Evolutionary conservation across 2,888 invertebrate genomes (phyloP).

Genomic region (Cloeon dipterum): DNA sequence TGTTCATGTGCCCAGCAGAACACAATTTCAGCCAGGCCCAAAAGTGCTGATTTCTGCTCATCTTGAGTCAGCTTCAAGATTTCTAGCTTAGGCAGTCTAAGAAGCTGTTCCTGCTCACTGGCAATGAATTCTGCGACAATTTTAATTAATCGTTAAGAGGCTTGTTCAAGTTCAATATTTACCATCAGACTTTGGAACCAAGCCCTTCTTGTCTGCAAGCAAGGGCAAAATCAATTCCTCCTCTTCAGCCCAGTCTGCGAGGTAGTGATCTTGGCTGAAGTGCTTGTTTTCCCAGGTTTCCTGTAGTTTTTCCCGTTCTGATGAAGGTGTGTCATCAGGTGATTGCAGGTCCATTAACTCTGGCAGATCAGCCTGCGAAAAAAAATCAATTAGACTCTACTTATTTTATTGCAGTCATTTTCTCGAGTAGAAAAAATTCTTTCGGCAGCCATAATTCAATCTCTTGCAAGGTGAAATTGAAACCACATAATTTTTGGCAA

Average conservation of each 20-base stretch:
- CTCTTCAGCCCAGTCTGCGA: constrained; percentile 1
- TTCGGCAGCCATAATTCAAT: no score
- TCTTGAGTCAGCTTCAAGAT: not conserved
- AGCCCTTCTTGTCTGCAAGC: not conserved
- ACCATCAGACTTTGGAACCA: not conserved
- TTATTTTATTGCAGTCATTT: no score
- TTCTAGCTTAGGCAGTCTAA: not conserved
- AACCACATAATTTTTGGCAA: no score
- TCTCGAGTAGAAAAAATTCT: no score
- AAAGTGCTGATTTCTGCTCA: not conserved
- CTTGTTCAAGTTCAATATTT: no score
- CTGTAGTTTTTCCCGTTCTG: not conserved
- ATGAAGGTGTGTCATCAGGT: not conserved
- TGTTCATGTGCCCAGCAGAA: constrained; percentile 1
- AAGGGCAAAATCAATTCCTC: not conserved
- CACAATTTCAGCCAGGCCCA: not conserved
- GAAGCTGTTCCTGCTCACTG: not conserved
- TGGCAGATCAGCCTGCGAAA: not conserved
- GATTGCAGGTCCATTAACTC: not conserved
- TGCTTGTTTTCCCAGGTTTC: not conserved
- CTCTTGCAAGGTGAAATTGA: no score
- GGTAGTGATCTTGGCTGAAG: not conserved
- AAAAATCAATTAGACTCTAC: no score
- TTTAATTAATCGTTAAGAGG: no score
- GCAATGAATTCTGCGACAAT: no score